Evolutionary conservation across 2,113 vertebrate species (phyloP).

Genomic region (Physeter macrocephalus): DNA sequence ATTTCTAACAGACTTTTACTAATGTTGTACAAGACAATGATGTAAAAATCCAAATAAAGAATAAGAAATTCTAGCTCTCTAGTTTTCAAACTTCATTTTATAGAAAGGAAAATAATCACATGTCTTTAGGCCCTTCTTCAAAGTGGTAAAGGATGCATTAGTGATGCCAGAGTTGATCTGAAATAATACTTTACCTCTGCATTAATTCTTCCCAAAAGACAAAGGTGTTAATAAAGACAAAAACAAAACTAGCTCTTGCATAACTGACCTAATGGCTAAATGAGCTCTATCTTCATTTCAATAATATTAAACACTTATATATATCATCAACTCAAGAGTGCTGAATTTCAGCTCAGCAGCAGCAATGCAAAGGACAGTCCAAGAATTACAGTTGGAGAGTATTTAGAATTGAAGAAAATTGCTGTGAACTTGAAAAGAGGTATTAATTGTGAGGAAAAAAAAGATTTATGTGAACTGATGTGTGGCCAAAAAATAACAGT

Average conservation of each 20-base stretch:
- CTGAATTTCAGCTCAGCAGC: neutral
- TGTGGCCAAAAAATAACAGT: neutral
- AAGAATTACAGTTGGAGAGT: neutral
- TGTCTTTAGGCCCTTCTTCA: neutral
- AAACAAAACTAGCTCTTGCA: neutral
- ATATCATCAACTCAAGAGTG: neutral
- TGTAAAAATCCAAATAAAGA: neutral
- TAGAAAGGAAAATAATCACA: neutral
- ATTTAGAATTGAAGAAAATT: slow-evolving; percentile 5
- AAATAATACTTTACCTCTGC: slow-evolving; percentile 1
- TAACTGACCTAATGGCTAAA: neutral
- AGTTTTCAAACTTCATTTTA: neutral
- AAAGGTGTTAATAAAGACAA: neutral
- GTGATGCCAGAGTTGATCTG: neutral
- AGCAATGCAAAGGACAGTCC: neutral
- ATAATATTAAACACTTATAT: neutral
- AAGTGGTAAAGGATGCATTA: neutral
- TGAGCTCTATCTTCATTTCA: neutral
- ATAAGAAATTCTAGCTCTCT: slow-evolving; percentile 1
- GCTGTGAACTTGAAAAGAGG: neutral
- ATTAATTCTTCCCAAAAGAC: neutral
- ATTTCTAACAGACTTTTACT: neutral
- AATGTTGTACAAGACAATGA: neutral
- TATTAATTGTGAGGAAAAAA: neutral
- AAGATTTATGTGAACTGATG: neutral